These are phyloP conservation scores for Drosophila infuscata DNA, from an alignment of 2,888 invertebrate genomes.

Conservation along the genomic window DNA sequence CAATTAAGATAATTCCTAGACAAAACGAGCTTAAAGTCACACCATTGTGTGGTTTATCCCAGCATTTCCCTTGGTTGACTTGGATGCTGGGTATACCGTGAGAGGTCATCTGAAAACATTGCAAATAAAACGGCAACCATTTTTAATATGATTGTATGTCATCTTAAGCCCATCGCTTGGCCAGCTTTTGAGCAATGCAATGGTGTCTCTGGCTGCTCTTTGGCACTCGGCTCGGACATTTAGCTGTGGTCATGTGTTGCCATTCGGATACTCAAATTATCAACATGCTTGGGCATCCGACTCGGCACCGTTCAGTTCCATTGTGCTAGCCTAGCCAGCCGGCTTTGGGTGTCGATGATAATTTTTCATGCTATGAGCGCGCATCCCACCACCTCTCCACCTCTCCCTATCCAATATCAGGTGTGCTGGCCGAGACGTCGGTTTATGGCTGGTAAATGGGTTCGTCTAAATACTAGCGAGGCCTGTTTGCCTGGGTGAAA, in stretches of 20 bases:
- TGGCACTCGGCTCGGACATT: conserved; percentile 26
- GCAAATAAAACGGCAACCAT: conserved; percentile 82
- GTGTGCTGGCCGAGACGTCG: conserved; percentile 39
- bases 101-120: conserved; percentile 79
- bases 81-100: conserved; percentile 25
- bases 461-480: conserved; percentile 77
- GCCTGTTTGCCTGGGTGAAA: conserved; percentile 60
- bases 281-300: conserved; percentile 60
- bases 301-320: conserved; percentile 45
- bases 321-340: conserved; percentile 54
- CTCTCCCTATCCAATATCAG: conserved; percentile 20
- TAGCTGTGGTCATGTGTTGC: conserved; percentile 61
- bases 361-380: conserved; percentile 77
- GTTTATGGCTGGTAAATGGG: conserved; percentile 65
- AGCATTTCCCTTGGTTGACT: not conserved
- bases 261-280: conserved; percentile 79
- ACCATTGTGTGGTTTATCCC: not conserved
- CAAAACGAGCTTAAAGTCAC: not conserved
- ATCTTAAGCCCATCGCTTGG: conserved; percentile 75
- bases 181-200: conserved; percentile 25
- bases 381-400: conserved; percentile 19
- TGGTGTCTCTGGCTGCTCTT: conserved; percentile 25
- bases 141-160: conserved; percentile 83
- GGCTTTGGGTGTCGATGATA: conserved; percentile 77
- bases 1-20: not conserved